Evolutionary conservation across 2,113 vertebrate genomes (phyloP).

Genomic region (Mionectes macconnelli): DNA sequence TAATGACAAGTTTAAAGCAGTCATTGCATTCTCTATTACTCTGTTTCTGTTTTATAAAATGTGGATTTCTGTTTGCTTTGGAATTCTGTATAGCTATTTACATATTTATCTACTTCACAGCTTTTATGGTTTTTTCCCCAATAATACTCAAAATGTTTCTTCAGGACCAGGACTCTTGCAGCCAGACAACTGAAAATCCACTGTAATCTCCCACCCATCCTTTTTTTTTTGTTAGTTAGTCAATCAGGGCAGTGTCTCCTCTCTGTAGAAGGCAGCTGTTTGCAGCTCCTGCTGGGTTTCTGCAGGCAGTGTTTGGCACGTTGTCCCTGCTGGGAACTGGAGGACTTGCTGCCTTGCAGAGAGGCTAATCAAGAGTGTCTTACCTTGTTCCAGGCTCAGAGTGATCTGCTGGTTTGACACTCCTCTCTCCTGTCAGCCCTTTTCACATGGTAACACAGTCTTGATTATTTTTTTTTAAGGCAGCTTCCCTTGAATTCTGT

Average conservation of each 20-base stretch:
- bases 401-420: neutral
- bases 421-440: neutral
- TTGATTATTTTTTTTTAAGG: neutral
- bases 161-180: neutral
- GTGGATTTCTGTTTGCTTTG: neutral
- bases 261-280: neutral
- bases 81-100: neutral
- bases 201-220: neutral
- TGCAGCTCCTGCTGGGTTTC: neutral
- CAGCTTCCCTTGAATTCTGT: neutral
- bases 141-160: neutral
- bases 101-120: neutral
- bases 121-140: neutral
- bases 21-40: neutral
- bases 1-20: neutral
- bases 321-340: neutral
- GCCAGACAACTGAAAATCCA: neutral
- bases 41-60: neutral
- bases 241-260: neutral
- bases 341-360: neutral
- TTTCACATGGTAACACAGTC: neutral
- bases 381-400: neutral
- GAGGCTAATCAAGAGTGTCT: neutral
- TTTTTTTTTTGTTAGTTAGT: neutral
- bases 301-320: neutral